phyloP scores from a whole-genome alignment of 1,140 invertebrate genomes.

The Drosophila bipectinata region DNA sequence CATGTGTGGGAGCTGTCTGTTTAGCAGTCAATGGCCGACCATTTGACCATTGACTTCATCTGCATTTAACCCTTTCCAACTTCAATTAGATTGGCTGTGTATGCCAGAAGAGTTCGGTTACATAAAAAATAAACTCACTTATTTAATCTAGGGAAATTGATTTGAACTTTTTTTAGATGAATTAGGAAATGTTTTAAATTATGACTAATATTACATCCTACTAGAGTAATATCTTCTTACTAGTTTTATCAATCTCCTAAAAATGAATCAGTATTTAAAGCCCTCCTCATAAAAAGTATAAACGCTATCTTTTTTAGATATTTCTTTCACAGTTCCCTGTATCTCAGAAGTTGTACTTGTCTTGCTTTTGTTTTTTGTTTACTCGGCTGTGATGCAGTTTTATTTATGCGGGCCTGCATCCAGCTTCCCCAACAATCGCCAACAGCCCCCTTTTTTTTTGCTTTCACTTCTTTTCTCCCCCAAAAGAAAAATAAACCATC shows the following conservation, averaged over 20 bases:
- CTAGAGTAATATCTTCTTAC: not conserved
- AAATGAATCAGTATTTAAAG: not conserved
- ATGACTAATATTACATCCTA: too few species aligned
- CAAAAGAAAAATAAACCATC: conserved; percentile 1
- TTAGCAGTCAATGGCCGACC: conserved; percentile 56
- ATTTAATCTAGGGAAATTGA: not conserved
- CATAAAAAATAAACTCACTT: conserved; percentile 14
- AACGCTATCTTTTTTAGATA: not conserved
- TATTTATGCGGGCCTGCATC: conserved; percentile 53
- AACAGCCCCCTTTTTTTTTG: not conserved
- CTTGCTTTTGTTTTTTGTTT: conserved; percentile 43
- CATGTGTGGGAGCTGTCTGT: conserved; percentile 1
- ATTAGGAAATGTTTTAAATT: not conserved
- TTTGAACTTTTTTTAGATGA: not conserved
- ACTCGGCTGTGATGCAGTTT: conserved; percentile 37
- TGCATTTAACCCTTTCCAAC: conserved; percentile 38
- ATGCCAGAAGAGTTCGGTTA: not conserved
- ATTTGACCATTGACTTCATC: conserved; percentile 49
- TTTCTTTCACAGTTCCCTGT: conserved; percentile 13
- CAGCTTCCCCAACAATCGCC: conserved; percentile 19
- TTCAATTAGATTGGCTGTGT: conserved; percentile 45
- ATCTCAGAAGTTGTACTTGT: conserved; percentile 3
- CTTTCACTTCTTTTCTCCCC: not conserved
- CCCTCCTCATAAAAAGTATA: not conserved
- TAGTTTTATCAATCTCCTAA: not conserved